Conservation (phyloP, 2,888 invertebrate genomes). For the Platycheirus albimanus region DNA sequence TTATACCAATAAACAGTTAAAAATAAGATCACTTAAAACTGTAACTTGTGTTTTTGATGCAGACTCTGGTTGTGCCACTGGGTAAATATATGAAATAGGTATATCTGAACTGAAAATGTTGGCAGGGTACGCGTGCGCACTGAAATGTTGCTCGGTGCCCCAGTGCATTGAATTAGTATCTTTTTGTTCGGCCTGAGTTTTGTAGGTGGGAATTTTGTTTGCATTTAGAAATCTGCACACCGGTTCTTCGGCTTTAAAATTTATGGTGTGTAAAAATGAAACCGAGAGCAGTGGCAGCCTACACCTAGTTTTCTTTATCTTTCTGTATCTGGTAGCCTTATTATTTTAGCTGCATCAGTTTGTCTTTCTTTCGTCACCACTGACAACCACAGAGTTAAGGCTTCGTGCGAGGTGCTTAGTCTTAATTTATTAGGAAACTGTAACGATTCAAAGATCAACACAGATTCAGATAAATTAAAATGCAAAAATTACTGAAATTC, state of each 20-base stretch:
- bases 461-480: constrained; percentile 23
- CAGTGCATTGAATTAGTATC: background rate
- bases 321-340: background rate
- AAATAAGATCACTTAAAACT: constrained; percentile 61
- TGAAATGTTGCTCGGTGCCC: background rate
- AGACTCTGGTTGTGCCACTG: constrained; percentile 6
- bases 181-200: background rate
- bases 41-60: constrained; percentile 36
- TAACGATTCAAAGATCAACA: constrained; percentile 45
- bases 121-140: constrained; percentile 45
- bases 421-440: constrained; percentile 42
- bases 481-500: background rate
- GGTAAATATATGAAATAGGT: too few relatives aligned
- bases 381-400: background rate
- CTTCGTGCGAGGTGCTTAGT: background rate
- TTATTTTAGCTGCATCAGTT: constrained; percentile 39
- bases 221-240: constrained; percentile 69
- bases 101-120: too few relatives aligned
- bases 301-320: constrained; percentile 47
- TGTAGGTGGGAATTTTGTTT: constrained; percentile 66
- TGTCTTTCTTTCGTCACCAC: constrained; percentile 66
- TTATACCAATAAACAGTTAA: constrained; percentile 19
- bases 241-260: constrained; percentile 69
- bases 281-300: constrained; percentile 44
- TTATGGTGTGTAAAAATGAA: constrained; percentile 61